Conservation (phyloP, 2,113 vertebrate genomes). For the Protobothrops flavoviridis region DNA sequence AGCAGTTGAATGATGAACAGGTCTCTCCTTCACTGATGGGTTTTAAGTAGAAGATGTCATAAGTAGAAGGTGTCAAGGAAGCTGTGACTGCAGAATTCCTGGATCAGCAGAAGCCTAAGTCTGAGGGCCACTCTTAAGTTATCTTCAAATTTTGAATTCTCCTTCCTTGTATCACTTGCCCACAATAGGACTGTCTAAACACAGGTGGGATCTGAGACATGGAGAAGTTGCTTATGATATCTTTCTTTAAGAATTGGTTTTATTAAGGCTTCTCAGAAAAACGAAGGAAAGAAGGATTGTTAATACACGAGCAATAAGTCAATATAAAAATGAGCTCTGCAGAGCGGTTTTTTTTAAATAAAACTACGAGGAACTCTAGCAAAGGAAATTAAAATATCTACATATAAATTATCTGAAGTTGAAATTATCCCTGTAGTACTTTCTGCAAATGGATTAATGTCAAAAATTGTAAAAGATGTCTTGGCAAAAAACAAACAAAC, state of each 20-base stretch:
- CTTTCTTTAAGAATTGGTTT: neutral
- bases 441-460: conserved; percentile 34
- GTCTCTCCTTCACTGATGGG: neutral
- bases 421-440: conserved; percentile 31
- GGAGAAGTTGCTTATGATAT: neutral
- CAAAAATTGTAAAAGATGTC: conserved; percentile 28
- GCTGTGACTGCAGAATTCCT: neutral
- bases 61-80: neutral
- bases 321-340: neutral
- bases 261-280: neutral
- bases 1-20: neutral
- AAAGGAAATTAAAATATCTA: conserved; percentile 34
- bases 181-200: neutral
- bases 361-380: neutral
- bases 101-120: neutral
- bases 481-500: neutral
- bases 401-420: conserved; percentile 34
- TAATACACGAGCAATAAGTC: neutral
- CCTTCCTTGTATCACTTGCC: too few relatives aligned
- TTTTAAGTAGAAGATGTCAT: neutral
- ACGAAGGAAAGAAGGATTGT: neutral
- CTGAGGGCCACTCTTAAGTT: neutral
- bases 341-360: conserved; percentile 10
- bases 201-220: neutral
- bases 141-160: neutral